Percentiles rank a stretch among this genome's conserved stretches.
Evolutionary conservation across 2,113 vertebrate genomes (phyloP).

Genomic region (Sarotherodon lohbergeri): DNA sequence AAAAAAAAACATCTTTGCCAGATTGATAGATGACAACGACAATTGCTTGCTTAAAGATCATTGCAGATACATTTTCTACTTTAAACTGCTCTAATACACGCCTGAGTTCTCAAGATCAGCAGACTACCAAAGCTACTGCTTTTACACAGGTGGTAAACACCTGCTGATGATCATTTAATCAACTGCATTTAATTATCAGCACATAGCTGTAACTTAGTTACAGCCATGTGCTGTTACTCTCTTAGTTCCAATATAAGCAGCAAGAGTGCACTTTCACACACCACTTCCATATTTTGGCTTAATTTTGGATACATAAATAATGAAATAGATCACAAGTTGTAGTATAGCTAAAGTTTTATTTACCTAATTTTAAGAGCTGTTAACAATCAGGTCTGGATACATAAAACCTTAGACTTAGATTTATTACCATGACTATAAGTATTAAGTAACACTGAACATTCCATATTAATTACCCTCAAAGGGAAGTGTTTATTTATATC

Average conservation of each 20-base stretch:
- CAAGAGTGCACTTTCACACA: not conserved
- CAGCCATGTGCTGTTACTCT: too few species aligned
- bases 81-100: not conserved
- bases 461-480: not conserved
- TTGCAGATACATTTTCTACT: not conserved
- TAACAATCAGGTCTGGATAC: not conserved
- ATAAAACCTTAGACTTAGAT: not conserved
- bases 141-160: not conserved
- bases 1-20: not conserved
- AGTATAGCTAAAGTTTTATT: not conserved
- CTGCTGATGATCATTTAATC: not conserved
- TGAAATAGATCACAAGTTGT: not conserved
- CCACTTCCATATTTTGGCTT: not conserved
- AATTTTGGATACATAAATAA: not conserved
- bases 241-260: not conserved
- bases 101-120: not conserved
- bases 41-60: not conserved
- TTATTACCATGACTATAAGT: not conserved
- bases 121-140: not conserved
- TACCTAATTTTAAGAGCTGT: not conserved
- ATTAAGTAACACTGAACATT: not conserved
- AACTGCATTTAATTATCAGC: not conserved
- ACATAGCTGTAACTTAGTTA: too few species aligned
- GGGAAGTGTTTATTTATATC: not conserved
- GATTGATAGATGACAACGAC: not conserved